Conservation (phyloP, 2,888 invertebrate species). For the Spisula solida region DNA sequence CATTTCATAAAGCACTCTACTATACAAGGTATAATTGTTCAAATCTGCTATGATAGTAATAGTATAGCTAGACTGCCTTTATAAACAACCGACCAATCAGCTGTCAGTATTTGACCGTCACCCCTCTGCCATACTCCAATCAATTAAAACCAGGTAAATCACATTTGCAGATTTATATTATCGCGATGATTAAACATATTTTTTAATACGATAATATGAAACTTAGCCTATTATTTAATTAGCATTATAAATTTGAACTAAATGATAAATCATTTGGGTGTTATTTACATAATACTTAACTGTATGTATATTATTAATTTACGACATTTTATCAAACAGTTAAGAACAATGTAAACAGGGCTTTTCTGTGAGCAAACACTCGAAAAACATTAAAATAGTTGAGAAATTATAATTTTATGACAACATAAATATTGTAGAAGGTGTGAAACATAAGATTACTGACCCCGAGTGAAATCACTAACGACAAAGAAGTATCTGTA, state of each 20-base stretch:
- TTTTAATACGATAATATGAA: constrained; percentile 11
- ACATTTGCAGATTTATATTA: background rate
- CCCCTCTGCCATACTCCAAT: constrained; percentile 40
- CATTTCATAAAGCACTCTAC: background rate
- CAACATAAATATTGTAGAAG: constrained; percentile 59
- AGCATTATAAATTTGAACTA: constrained; percentile 25
- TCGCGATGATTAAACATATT: background rate
- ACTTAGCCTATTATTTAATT: constrained; percentile 50
- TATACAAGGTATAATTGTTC: constrained; percentile 11
- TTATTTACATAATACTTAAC: constrained; percentile 41
- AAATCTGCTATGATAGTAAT: constrained; percentile 36
- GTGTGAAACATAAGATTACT: constrained; percentile 65
- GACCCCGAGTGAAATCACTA: constrained; percentile 45
- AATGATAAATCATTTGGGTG: constrained; percentile 36
- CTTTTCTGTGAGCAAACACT: constrained; percentile 60
- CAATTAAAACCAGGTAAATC: constrained; percentile 55
- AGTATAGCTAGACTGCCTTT: constrained; percentile 35
- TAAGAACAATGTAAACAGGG: constrained; percentile 55
- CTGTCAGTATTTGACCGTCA: constrained; percentile 24
- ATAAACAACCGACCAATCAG: constrained; percentile 50
- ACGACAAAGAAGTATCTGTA: constrained; percentile 49
- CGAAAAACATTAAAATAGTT: constrained; percentile 51
- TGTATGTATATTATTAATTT: constrained; percentile 62
- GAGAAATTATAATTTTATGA: constrained; percentile 69
- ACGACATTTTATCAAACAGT: constrained; percentile 54